Evolutionary conservation across 2,888 invertebrate genomes (phyloP).

Genomic region (Globia sparganii): DNA sequence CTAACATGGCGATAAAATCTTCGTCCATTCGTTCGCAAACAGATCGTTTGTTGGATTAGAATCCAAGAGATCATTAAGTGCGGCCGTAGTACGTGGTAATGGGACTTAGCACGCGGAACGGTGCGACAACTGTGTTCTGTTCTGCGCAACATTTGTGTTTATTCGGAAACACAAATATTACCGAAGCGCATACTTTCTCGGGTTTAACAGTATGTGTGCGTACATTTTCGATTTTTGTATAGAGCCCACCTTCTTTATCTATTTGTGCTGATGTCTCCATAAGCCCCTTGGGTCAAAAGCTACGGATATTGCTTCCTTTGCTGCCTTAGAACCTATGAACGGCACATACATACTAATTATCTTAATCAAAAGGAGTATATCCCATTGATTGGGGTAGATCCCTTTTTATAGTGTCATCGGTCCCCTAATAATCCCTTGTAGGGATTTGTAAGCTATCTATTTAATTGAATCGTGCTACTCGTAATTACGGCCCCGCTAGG

Average conservation of each 20-base stretch:
- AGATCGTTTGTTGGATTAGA: no score
- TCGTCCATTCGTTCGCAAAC: no score
- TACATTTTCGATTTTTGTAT: neutral
- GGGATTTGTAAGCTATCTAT: slow-evolving; percentile 19
- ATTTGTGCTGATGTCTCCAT: neutral
- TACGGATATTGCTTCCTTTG: neutral
- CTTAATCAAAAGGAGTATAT: slow-evolving; percentile 41
- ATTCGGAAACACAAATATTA: neutral
- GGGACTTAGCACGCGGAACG: no score
- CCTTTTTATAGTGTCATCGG: slow-evolving; percentile 47
- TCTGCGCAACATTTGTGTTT: neutral
- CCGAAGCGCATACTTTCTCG: neutral
- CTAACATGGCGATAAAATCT: no score
- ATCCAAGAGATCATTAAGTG: no score
- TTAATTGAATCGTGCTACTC: slow-evolving; percentile 51
- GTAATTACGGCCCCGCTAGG: slow-evolving; percentile 10
- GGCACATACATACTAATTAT: slow-evolving; percentile 54
- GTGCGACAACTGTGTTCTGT: no score
- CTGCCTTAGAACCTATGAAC: neutral
- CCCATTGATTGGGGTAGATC: slow-evolving; percentile 37
- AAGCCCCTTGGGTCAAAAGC: slow-evolving; percentile 5
- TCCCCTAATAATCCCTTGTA: slow-evolving; percentile 50
- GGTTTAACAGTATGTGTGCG: neutral
- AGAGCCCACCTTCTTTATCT: neutral
- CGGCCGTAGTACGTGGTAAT: no score